Evolutionary conservation across 2,113 vertebrate genomes (phyloP).

Genomic region (Hystrix cristata): DNA sequence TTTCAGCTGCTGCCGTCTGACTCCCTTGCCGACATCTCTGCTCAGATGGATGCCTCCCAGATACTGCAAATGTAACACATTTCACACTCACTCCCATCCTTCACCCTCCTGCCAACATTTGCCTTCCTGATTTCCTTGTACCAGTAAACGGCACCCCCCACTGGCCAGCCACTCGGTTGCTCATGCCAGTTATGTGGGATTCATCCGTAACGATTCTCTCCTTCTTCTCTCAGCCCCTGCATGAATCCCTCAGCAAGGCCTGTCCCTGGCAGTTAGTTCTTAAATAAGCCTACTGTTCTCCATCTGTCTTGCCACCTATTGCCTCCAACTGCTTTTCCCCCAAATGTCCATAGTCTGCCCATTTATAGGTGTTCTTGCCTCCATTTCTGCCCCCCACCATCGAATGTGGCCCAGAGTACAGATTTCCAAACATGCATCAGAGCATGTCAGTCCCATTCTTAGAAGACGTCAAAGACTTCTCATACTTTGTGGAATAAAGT

Average conservation of each 20-base stretch:
- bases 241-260: background rate
- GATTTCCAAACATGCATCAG: background rate
- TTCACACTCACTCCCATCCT: background rate
- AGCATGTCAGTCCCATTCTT: background rate
- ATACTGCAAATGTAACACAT: background rate
- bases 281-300: background rate
- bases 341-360: background rate
- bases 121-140: background rate
- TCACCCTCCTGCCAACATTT: background rate
- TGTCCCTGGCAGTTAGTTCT: background rate
- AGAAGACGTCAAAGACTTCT: background rate
- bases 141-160: background rate
- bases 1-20: background rate
- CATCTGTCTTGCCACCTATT: background rate
- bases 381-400: background rate
- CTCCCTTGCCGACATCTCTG: background rate
- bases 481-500: background rate
- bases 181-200: background rate
- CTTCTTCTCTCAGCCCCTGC: background rate
- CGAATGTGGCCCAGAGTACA: background rate
- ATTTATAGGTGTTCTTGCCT: background rate
- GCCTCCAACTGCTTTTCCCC: background rate
- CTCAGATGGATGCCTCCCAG: constrained; percentile 2
- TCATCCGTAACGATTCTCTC: background rate
- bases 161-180: background rate